phyloP scores from a whole-genome alignment of 1,140 invertebrate genomes.

The Drosophila lini region DNA sequence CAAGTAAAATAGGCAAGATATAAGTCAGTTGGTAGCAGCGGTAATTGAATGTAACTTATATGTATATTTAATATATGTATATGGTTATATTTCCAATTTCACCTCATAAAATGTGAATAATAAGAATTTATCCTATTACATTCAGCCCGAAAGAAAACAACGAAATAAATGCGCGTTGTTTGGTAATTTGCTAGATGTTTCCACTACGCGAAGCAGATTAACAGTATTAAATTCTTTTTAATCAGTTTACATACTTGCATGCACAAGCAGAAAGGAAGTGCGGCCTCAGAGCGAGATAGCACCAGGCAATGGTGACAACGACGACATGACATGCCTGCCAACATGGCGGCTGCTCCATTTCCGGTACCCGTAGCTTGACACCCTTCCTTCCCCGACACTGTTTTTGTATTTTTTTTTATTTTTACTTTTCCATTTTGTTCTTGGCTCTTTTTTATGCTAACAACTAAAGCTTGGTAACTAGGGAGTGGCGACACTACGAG shows the following conservation, averaged over 20 bases:
- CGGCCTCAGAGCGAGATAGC: conserved; percentile 29
- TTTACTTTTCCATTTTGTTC: conserved; percentile 27
- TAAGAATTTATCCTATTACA: neutral
- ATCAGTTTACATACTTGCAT: conserved; percentile 80
- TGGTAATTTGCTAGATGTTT: conserved; percentile 50
- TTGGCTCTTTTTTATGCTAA: conserved; percentile 49
- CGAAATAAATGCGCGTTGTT: conserved; percentile 17
- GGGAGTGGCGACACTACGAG: conserved; percentile 44
- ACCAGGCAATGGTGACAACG: conserved; percentile 22
- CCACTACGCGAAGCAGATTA: conserved; percentile 80
- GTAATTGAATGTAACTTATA: neutral
- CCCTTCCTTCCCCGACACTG: conserved; percentile 20
- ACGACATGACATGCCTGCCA: conserved; percentile 58
- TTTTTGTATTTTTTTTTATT: conserved; percentile 19
- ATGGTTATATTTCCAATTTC: no score
- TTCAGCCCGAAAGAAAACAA: neutral
- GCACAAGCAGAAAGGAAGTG: conserved; percentile 67
- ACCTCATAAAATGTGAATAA: no score
- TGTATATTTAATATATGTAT: neutral
- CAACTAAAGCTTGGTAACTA: conserved; percentile 51
- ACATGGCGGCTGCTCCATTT: conserved; percentile 79
- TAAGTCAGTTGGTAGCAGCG: neutral
- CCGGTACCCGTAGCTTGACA: conserved; percentile 45
- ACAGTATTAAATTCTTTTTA: conserved; percentile 80
- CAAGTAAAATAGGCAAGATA: conserved; percentile 61